Evolutionary conservation across 2,797 vertebrate species (phyloP).

Genomic region (Anabas testudineus): DNA sequence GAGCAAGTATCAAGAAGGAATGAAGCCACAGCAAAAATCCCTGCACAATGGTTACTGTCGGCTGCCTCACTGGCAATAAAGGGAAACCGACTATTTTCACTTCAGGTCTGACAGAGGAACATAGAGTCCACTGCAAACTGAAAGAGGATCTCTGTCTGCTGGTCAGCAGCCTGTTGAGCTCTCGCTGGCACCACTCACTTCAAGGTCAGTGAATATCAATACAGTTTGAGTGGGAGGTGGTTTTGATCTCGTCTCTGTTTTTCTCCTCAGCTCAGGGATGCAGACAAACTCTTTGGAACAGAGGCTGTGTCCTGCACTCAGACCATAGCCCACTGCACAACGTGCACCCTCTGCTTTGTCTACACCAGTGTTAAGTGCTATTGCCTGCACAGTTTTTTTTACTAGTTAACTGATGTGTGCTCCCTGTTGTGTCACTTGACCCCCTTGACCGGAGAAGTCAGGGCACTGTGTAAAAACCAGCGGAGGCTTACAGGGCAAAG

Average conservation of each 20-base stretch:
- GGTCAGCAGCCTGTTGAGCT: constrained; percentile 39
- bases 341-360: constrained; percentile 59
- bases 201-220: constrained; percentile 67
- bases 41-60: background rate
- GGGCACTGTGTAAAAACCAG: constrained; percentile 24
- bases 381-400: constrained; percentile 57
- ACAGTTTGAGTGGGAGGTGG: constrained; percentile 52
- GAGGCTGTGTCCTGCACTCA: constrained; percentile 39
- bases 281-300: constrained; percentile 61
- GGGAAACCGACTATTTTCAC: constrained; percentile 36
- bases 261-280: constrained; percentile 62
- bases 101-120: constrained; percentile 38
- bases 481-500: constrained; percentile 47
- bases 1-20: background rate
- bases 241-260: constrained; percentile 60
- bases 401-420: constrained; percentile 48
- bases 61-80: constrained; percentile 22
- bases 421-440: constrained; percentile 68
- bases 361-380: too few relatives aligned
- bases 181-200: constrained; percentile 53
- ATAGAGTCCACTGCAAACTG: constrained; percentile 23
- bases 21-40: constrained; percentile 1
- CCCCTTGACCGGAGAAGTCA: constrained; percentile 62
- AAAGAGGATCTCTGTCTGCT: constrained; percentile 49
- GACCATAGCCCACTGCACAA: constrained; percentile 64